Evolutionary conservation across 2,113 vertebrate species (phyloP), one percentile per base, ranked within the genome.

Genomic region (Pelusios castaneus): DNA sequence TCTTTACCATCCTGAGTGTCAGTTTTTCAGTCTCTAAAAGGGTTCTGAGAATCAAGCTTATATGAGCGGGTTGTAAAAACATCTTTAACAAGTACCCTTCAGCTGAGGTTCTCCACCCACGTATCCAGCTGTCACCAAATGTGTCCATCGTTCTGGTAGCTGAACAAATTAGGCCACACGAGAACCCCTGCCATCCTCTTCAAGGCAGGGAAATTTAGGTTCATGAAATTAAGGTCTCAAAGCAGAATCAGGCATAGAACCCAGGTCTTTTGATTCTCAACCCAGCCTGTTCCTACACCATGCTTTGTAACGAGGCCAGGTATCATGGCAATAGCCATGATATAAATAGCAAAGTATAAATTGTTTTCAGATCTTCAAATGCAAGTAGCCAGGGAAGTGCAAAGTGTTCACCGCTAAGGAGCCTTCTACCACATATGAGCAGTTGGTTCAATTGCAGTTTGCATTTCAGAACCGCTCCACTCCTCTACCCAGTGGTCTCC

Each of bases 271-370:
- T 45, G 41, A 43, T 16, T 27, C 24, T 31, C 10, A 6, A 10
- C 77, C 31, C 6, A 14, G 4, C 17, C 77, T 12, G 77, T 34
- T n/a, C 47, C 17, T 51, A n/a, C 4, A 6, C 47, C 16, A 11
- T 41, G 41, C 73, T 75, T 43, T 76, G 73, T 16, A 76, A 25
- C 4, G 13, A 70, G 63, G n/a, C 34, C n/a, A 11, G 63, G 63
- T 38, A 38, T 19, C 27, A 17, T 49, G 45, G 8, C 25, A 56
- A 10, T n/a, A 55, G 78, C 51, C 1, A 77, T 38, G 21, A 1
- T 0, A 0, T 0, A 3, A 12, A 0, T 0, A 10, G 63, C 21
- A 0, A 29, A 21, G 70, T 58, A 3, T 43, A 1, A 1, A 17
- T 0, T 1, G 63, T 3, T 22, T 22, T 38, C 34, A 70, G n/a